Conservation (phyloP, 2,888 invertebrate genomes). For the Orchesella flavescens region DNA sequence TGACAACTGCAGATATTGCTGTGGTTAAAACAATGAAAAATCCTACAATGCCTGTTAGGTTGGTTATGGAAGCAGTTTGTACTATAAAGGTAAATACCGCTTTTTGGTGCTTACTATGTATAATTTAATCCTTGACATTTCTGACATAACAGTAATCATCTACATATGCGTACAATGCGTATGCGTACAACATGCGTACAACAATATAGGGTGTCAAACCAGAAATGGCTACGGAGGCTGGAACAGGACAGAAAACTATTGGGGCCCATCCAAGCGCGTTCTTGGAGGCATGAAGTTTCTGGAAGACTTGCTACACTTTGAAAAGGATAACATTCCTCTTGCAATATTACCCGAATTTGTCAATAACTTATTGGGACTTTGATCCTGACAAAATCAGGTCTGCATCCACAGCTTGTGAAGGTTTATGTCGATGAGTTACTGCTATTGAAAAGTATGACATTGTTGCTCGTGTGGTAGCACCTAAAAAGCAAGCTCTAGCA, state of each 20-base stretch:
- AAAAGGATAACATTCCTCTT: conserved; percentile 93
- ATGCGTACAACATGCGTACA: too few species aligned
- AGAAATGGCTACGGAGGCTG: conserved; percentile 88
- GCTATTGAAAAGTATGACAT: conserved; percentile 96
- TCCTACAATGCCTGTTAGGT: conserved; percentile 90
- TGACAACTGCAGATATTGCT: conserved; percentile 89
- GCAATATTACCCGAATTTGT: conserved; percentile 84
- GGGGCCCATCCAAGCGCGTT: conserved; percentile 91
- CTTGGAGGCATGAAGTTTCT: conserved; percentile 94
- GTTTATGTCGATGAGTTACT: conserved; percentile 92
- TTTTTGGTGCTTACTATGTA: conserved; percentile 80
- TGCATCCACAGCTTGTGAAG: conserved; percentile 92
- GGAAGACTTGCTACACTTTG: conserved; percentile 88
- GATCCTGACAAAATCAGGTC: conserved; percentile 90
- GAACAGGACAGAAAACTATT: conserved; percentile 90
- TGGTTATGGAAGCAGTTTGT: too few species aligned
- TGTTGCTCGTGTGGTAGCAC: conserved; percentile 92
- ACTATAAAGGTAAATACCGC: conserved; percentile 94
- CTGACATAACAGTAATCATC: too few species aligned
- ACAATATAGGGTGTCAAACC: conserved; percentile 85
- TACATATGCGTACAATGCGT: too few species aligned
- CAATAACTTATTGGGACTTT: conserved; percentile 90
- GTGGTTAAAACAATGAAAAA: conserved; percentile 97
- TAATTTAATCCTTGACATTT: too few species aligned
- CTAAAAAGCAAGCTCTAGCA: conserved; percentile 90